Evolutionary conservation across 2,797 vertebrate species (phyloP).

Genomic region (Scyliorhinus canicula): DNA sequence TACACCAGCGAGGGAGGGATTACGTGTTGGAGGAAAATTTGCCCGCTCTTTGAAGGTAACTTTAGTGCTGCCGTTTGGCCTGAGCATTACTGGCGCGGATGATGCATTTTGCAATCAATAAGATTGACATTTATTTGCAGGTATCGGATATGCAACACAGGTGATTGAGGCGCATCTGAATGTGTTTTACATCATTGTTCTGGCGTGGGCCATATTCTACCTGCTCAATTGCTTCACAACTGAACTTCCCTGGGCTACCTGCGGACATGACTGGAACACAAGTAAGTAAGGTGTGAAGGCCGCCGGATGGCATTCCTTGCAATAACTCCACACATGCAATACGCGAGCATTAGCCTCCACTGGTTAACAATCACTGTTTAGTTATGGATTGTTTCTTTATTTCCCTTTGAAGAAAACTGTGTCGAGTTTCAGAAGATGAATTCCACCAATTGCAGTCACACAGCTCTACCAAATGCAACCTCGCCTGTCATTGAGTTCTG

Average conservation of each 20-base stretch:
- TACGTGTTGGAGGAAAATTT: slow-evolving; percentile 96
- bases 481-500: slow-evolving; percentile 98
- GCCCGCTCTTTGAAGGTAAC: slow-evolving; percentile 94
- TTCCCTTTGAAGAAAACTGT: slow-evolving; percentile 74
- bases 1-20: slow-evolving; percentile 97
- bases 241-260: slow-evolving; percentile 91
- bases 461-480: slow-evolving; percentile 74
- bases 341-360: background rate
- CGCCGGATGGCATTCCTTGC: background rate
- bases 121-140: slow-evolving; percentile 52
- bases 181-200: slow-evolving; percentile 93
- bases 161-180: slow-evolving; percentile 95
- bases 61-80: background rate
- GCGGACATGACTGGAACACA: slow-evolving; percentile 98
- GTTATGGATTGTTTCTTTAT: slow-evolving; percentile 19
- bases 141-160: slow-evolving; percentile 95
- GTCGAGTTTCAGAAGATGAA: slow-evolving; percentile 90
- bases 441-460: slow-evolving; percentile 76
- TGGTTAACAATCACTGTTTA: background rate
- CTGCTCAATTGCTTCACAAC: slow-evolving; percentile 96
- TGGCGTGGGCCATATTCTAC: slow-evolving; percentile 98
- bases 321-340: background rate
- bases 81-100: background rate
- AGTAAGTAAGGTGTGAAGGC: slow-evolving; percentile 63
- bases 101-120: background rate